Evolutionary conservation across 2,888 invertebrate species (phyloP).

Genomic region (Galerucella calmariensis): DNA sequence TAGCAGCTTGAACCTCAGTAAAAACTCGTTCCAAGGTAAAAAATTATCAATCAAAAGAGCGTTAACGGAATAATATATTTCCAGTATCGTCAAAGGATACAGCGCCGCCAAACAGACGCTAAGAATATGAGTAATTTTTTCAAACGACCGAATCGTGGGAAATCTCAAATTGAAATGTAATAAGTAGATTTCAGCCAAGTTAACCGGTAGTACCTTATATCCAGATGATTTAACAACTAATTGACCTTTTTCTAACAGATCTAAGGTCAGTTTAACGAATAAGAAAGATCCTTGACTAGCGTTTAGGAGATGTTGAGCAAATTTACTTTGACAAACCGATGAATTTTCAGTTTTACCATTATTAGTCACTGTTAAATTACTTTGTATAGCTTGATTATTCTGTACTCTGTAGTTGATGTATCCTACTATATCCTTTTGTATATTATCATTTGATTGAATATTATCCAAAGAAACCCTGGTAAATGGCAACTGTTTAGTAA

Average conservation of each 20-base stretch:
- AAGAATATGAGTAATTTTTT: constrained; percentile 88
- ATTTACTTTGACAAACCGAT: constrained; percentile 78
- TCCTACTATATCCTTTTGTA: constrained; percentile 87
- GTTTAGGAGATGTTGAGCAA: constrained; percentile 85
- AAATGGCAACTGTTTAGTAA: constrained; percentile 86
- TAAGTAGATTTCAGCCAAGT: constrained; percentile 88
- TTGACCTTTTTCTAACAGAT: constrained; percentile 91
- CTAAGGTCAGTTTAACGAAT: constrained; percentile 90
- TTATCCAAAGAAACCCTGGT: constrained; percentile 80
- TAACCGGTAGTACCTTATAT: constrained; percentile 91
- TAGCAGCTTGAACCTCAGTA: constrained; percentile 86
- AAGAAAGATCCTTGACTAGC: constrained; percentile 91
- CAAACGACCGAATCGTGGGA: constrained; percentile 89
- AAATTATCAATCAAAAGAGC: constrained; percentile 83
- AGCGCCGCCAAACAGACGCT: constrained; percentile 92
- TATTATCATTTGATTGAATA: constrained; percentile 75
- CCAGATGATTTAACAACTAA: constrained; percentile 93
- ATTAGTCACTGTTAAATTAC: constrained; percentile 75
- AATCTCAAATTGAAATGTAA: constrained; percentile 93
- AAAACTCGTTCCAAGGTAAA: constrained; percentile 90
- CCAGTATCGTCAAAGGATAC: constrained; percentile 88
- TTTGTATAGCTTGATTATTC: constrained; percentile 84
- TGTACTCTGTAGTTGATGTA: constrained; percentile 87
- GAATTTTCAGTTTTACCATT: constrained; percentile 75
- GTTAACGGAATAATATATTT: constrained; percentile 94